These are phyloP conservation scores for Anguilla megastoma DNA, from an alignment of 2,797 vertebrate species.

Conservation along the genomic window DNA sequence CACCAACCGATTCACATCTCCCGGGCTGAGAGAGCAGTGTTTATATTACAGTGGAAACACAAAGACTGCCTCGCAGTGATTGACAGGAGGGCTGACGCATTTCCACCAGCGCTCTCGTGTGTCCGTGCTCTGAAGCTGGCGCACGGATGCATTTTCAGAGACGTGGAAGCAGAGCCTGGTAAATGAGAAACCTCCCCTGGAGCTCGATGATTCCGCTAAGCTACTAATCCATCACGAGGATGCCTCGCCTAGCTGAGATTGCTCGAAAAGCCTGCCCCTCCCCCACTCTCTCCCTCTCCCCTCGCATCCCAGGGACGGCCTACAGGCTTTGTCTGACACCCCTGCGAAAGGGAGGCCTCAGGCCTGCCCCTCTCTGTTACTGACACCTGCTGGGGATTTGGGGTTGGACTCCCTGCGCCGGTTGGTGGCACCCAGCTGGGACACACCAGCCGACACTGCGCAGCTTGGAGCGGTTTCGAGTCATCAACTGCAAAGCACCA, in stretches of 20 bases:
- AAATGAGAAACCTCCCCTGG: neutral
- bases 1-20: neutral
- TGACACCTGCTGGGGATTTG: conserved; percentile 27
- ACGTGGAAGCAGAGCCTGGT: neutral
- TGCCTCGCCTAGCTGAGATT: neutral
- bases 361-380: conserved; percentile 1
- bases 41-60: neutral
- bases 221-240: conserved; percentile 26
- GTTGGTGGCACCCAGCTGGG: neutral
- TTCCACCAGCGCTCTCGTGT: neutral
- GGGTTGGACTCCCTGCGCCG: neutral
- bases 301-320: neutral
- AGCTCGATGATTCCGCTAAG: conserved; percentile 20
- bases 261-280: neutral
- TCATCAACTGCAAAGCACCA: too few relatives aligned
- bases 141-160: neutral
- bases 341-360: neutral
- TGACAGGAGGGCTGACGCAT: neutral
- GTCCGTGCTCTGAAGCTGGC: neutral
- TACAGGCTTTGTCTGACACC: neutral
- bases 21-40: neutral
- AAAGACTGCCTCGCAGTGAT: neutral
- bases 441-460: neutral
- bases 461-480: neutral
- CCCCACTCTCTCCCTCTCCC: neutral